Percentiles rank a stretch among this genome's conserved stretches.
phyloP scores from a whole-genome alignment of 2,888 invertebrate genomes.

The Erebia ligea region DNA sequence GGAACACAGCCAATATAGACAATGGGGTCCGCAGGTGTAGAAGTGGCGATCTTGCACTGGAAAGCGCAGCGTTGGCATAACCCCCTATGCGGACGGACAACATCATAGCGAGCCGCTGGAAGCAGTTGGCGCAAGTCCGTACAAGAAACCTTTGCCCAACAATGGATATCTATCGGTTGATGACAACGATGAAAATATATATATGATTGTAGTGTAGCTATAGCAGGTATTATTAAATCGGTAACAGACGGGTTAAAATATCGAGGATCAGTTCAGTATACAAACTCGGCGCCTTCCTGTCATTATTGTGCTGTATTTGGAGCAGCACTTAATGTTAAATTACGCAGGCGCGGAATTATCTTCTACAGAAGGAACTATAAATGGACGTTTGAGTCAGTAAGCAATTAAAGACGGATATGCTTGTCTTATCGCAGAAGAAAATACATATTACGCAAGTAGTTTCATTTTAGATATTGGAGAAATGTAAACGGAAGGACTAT shows the following conservation, averaged over 20 bases:
- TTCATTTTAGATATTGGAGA: neutral
- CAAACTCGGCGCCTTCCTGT: conserved; percentile 35
- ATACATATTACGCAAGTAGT: neutral
- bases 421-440: conserved; percentile 24
- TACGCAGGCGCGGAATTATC: conserved; percentile 54
- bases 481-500: neutral
- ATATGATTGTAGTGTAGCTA: neutral
- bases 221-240: neutral
- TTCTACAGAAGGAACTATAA: conserved; percentile 43
- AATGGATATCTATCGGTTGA: no score
- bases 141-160: no score
- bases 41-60: no score
- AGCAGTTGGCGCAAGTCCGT: no score
- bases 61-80: no score
- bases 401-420: conserved; percentile 29
- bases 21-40: no score
- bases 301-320: conserved; percentile 50
- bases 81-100: no score
- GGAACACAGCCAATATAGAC: no score
- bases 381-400: conserved; percentile 40
- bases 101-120: no score
- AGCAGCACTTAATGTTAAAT: conserved; percentile 62
- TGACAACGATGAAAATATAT: neutral
- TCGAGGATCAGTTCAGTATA: conserved; percentile 19
- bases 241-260: conserved; percentile 14